phyloP scores from a whole-genome alignment of 2,888 invertebrate genomes.

The Macaria liturata region DNA sequence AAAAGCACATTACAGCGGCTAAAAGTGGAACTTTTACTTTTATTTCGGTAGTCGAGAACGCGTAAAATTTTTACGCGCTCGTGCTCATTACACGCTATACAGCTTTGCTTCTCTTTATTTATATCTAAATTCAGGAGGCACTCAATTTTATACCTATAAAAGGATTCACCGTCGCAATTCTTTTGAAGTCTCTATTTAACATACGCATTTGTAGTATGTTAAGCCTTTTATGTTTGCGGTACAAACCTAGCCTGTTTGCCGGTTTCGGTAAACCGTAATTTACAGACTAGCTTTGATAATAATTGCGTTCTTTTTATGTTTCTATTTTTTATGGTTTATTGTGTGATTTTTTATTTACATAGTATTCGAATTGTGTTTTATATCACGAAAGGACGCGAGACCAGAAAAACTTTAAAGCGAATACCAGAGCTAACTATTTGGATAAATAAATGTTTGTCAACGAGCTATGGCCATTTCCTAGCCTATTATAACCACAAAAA shows the following conservation, averaged over 20 bases:
- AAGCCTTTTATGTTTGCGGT: constrained; percentile 10
- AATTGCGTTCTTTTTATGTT: background rate
- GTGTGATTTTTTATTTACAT: too few relatives aligned
- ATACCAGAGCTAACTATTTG: too few relatives aligned
- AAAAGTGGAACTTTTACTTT: constrained; percentile 18
- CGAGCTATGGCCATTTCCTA: too few relatives aligned
- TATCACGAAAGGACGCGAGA: too few relatives aligned
- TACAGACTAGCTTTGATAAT: constrained; percentile 1
- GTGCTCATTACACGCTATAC: constrained; percentile 15
- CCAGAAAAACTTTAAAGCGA: too few relatives aligned
- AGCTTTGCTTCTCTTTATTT: constrained; percentile 15
- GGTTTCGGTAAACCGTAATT: constrained; percentile 4
- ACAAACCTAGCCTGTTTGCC: constrained; percentile 9
- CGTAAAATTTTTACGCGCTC: constrained; percentile 20
- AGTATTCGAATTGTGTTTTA: too few relatives aligned
- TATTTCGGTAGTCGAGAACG: constrained; percentile 13
- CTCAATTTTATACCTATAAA: constrained; percentile 25
- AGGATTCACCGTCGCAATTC: constrained; percentile 20
- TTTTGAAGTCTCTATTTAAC: constrained; percentile 25
- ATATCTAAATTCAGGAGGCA: constrained; percentile 22
- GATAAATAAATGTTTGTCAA: too few relatives aligned
- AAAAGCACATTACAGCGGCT: constrained; percentile 7
- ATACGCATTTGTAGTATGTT: constrained; percentile 16
- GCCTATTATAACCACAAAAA: too few relatives aligned
- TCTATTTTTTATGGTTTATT: too few relatives aligned